These are phyloP conservation scores for Micromesistius poutassou DNA, from an alignment of 2,797 vertebrate genomes.

Conservation along the genomic window DNA sequence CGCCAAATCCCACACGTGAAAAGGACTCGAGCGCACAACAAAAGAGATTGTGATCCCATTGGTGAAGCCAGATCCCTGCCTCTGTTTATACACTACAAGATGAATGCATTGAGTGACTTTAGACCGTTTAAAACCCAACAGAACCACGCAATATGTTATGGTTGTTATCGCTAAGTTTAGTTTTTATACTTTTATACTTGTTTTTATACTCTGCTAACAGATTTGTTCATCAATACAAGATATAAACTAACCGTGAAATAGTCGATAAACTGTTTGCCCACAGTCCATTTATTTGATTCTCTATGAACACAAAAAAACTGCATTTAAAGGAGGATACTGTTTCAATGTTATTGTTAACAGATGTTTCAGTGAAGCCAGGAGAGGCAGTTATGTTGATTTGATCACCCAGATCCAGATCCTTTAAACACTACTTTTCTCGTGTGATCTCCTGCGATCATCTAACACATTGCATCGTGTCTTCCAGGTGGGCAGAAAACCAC, in stretches of 20 bases:
- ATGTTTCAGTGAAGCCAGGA: slow-evolving; percentile 1
- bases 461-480: slow-evolving; percentile 28
- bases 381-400: neutral
- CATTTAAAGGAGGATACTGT: neutral
- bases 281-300: neutral
- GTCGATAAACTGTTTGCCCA: neutral
- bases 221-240: too few species aligned
- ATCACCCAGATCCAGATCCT: neutral
- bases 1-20: slow-evolving; percentile 56
- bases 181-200: too few species aligned
- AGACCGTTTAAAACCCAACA: neutral
- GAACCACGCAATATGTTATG: neutral
- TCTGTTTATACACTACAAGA: slow-evolving; percentile 41
- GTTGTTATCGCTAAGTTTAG: neutral
- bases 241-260: neutral
- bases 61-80: slow-evolving; percentile 56
- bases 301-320: neutral
- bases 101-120: slow-evolving; percentile 44
- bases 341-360: neutral
- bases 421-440: too few species aligned
- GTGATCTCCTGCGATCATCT: neutral
- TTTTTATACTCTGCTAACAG: too few species aligned
- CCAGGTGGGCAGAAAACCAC: slow-evolving; percentile 44
- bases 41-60: slow-evolving; percentile 53
- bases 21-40: slow-evolving; percentile 43